phyloP scores from a whole-genome alignment of 2,888 invertebrate species.

The Torymus auratus region DNA sequence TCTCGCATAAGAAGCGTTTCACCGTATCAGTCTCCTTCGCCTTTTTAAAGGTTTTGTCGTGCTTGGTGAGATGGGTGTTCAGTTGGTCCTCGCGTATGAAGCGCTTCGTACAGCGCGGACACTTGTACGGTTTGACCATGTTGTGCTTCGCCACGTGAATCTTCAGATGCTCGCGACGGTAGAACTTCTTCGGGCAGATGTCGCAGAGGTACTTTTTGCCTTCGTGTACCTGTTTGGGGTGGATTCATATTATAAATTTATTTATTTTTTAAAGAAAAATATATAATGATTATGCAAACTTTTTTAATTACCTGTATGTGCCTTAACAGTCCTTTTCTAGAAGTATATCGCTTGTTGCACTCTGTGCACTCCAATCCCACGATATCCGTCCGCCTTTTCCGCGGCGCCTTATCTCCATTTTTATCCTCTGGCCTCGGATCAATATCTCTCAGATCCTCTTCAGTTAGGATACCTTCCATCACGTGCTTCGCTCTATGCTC shows the following conservation, averaged over 20 bases:
- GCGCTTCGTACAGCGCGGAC: slow-evolving; percentile 73
- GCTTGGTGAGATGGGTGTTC: slow-evolving; percentile 72
- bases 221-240: slow-evolving; percentile 69
- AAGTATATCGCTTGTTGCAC: slow-evolving; percentile 74
- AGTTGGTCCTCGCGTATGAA: slow-evolving; percentile 75
- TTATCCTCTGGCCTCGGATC: slow-evolving; percentile 70
- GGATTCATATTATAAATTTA: too few relatives aligned
- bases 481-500: slow-evolving; percentile 74
- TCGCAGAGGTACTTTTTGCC: slow-evolving; percentile 75
- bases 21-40: slow-evolving; percentile 72
- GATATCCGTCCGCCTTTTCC: slow-evolving; percentile 74
- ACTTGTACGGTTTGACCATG: slow-evolving; percentile 75
- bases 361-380: slow-evolving; percentile 74
- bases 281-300: too few relatives aligned
- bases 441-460: slow-evolving; percentile 72
- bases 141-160: slow-evolving; percentile 75
- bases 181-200: slow-evolving; percentile 75
- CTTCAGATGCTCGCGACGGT: slow-evolving; percentile 73
- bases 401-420: slow-evolving; percentile 67
- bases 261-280: too few relatives aligned
- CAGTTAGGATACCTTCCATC: slow-evolving; percentile 73
- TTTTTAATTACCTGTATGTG: slow-evolving; percentile 67
- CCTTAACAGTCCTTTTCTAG: slow-evolving; percentile 72
- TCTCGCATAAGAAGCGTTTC: slow-evolving; percentile 74
- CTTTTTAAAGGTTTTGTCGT: slow-evolving; percentile 72